Base-by-base conservation (phyloP, 2,113 vertebrate genomes). In the Callipepla californica region DNA sequence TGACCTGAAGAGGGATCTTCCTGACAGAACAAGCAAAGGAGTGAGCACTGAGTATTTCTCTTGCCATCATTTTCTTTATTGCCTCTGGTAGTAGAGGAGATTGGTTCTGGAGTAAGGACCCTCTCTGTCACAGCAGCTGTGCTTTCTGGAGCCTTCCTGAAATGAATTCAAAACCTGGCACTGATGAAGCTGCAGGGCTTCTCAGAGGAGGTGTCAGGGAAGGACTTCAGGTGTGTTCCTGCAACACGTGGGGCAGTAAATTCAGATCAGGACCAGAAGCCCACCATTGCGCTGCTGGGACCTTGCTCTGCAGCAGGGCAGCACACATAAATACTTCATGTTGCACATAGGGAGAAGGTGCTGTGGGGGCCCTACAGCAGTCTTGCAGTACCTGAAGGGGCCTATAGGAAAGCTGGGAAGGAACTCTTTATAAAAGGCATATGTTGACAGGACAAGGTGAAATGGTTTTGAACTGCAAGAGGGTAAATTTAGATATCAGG, bases 1-100 rank as follows among this genome's bases (percentile, higher is more conserved):
- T 90, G 81, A 83, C 83, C 45, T 65, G 32, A 80, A 88, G 61
- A 92, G n/a, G 79, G 67, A 87, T 93, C 82, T 88, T 75, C 63
- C 72, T 63, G 85, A 45, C 18, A 55, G 36, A 94, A 72, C 53
- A 77, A 77, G 58, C 16, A 68, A 90, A 42, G 18, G 36, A 93
- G 23, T 80, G 63, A 90, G 89, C 87, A 75, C 68, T 14, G 32
- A 66, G 85, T 55, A 83, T 80, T 89, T 85, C 45, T 45, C 87
- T 66, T 76, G 57, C 89, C 67, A 53, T 55, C 3, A 76, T 88
- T 88, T 87, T 81, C 59, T 86, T 58, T 19, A 1, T 79, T 93
- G 92, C 50, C 62, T 84, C 67, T 38, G 21, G 32, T 26, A 34
- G 21, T 6, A 80, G 47, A 75, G 68, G 51, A 87, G 32, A 74